Evolutionary conservation across 2,888 invertebrate genomes (phyloP), one percentile per base, ranked within the genome.

Genomic region (Cephus runcator): DNA sequence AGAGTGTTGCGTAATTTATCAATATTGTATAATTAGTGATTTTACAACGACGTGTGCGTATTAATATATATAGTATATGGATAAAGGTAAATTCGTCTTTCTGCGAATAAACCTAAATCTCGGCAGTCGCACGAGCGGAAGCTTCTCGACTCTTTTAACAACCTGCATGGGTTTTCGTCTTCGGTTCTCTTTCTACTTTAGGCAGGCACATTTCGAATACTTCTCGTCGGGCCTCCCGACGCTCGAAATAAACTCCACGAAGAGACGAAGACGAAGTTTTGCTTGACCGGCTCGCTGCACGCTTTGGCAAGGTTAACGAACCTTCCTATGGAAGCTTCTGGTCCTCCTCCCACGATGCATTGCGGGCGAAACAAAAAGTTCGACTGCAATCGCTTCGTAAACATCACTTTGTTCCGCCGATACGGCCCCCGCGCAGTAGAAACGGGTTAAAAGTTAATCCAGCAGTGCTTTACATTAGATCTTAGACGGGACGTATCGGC

Each of bases 221-320:
- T 71, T 71, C 71, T 31, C 71, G 31, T 56, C 23, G 56, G 56
- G 56, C 23, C 9, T 34, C 33, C 71, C 71, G 33, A 33, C 71
- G 71, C 71, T 71, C 31, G 71, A 71, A 71, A 71, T 71, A 71
- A 71, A 34, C 33, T 33, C 56, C 4, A 33, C 33, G 71, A 76
- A 76, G 34, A 11, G 23, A 74, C 34, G 35, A 74, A 74, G 74
- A 33, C 34, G n/a, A 36, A 30, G 74, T 23, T 74, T 30, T 31
- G 30, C 33, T 56, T 56, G 56, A 56, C 56, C 56, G 23, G 23
- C 1, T 23, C 23, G 56, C 56, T 56, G 56, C 35, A 34, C 30
- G 34, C 36, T 74, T 56, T 56, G 56, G 34, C 34, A 74, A 74
- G 34, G 74, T 74, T 9, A 35, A 36, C 74, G 74, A 69, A 71